Evolutionary conservation across 2,888 invertebrate species (phyloP), one percentile per base, ranked within the genome.

Genomic region (Rhimphoctona megacephalus): DNA sequence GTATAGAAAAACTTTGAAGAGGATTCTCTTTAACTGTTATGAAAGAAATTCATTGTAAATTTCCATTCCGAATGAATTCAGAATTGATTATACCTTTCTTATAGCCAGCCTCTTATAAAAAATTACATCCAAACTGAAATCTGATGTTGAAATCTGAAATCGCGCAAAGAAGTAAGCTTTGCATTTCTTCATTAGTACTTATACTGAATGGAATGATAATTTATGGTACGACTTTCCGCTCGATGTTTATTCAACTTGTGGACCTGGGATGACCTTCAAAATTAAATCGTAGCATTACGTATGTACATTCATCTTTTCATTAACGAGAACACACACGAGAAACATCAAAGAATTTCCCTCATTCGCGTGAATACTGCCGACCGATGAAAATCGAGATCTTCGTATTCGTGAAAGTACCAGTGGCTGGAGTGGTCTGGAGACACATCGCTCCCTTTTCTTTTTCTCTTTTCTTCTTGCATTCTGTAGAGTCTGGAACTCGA

Each of bases 301-400:
- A 39, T 11, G 19, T 61, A 43, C 36, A 54, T n/a, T n/a, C 25
- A 52, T 61, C 33, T 25, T 30, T 43, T n/a, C 22, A 43, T 9
- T 54, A 72, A 57, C 52, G 70, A 61, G 74, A 70, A 61, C 52
- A 33, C 49, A 66, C 67, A 52, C 25, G 69, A 74, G 36, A 86
- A 78, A 84, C 69, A 86, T 84, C 86, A 84, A 81, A 86, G 73
- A 46, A 69, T 57, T 78, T 78, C 17, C 73, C 69, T 43, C 52
- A 30, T 83, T 54, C 72, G 79, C 74, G 69, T 69, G 66, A 83
- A 86, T 79, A 30, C 66, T 17, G 46, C n/a, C 69, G 36, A 76
- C 43, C 86, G 77, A 83, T 83, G 49, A 46, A 66, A 77, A 86
- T 86, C 83, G 83, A 39, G 72, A 81, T 83, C 81, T 86, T 86